Evolutionary conservation across 2,113 vertebrate species (phyloP), one percentile per base, ranked within the genome.

Genomic region (Ammodytes marinus): DNA sequence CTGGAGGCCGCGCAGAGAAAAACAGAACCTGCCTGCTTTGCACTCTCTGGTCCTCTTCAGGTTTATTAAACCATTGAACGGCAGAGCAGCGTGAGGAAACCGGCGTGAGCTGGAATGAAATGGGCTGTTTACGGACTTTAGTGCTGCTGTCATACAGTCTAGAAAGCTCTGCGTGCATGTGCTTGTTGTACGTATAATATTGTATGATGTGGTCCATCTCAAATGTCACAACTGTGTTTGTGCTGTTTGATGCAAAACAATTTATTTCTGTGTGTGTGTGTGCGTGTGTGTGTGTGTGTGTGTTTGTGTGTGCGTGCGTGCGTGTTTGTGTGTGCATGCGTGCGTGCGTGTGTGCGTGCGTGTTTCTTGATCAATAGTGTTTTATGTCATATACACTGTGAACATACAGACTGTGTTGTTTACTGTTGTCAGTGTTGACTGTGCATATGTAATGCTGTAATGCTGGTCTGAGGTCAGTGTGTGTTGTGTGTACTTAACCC

Each of bases 401-500:
- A 37, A 13, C 5, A 27, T 27, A 27, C 27, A 15, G 49, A 47
- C 12, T 58, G 39, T 46, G 5, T 39, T 49, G 80, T 27, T 64
- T 55, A 53, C 19, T 68, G 40, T 59, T 59, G 53, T 67, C 65
- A 43, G 19, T 45, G 35, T 27, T 27, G 27, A 27, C 27, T 27
- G 27, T 69, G 65, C 0, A 17, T 73, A 67, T 52, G 0, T 89
- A 70, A 89, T 71, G 45, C 83, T 11, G 13, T 89, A 83, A 89
- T 82, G 57, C 35, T 77, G 86, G 77, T 78, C 50, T 83, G 13
- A 80, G 74, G 76, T 63, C 63, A 79, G 27, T 75, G 52, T 46
- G 58, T 91, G 86, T 86, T 88, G 77, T 91, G 79, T 94, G 82
- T 92, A 45, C 91, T 88, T 88, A 27, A 77, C 87, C 67, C 84